Conservation (phyloP, 2,113 vertebrate genomes). For the Laterallus jamaicensis region DNA sequence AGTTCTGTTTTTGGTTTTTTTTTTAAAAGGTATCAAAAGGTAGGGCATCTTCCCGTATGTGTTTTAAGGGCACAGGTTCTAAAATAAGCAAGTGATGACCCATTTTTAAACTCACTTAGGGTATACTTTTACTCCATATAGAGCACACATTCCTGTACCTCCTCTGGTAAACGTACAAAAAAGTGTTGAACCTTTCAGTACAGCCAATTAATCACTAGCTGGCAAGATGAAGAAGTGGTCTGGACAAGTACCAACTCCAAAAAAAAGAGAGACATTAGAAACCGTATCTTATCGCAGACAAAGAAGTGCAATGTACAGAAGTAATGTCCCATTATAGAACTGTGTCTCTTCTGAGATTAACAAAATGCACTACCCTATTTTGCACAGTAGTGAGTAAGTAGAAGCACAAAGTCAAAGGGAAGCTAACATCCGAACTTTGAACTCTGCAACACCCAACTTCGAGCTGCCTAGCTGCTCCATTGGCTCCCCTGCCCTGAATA, state of each 20-base stretch:
- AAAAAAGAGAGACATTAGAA: conserved; percentile 1
- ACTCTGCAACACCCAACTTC: background rate
- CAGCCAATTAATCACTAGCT: conserved; percentile 65
- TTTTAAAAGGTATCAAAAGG: background rate
- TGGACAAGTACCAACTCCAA: conserved; percentile 43
- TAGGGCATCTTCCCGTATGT: conserved; percentile 1
- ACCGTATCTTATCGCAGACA: conserved; percentile 46
- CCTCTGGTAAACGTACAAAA: conserved; percentile 45
- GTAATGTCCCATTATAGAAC: conserved; percentile 51
- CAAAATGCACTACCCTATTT: background rate
- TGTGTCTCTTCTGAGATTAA: conserved; percentile 23
- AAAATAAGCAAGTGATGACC: conserved; percentile 33
- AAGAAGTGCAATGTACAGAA: conserved; percentile 54
- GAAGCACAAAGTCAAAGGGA: background rate
- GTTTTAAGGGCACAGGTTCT: conserved; percentile 4
- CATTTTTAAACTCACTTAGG: conserved; percentile 54
- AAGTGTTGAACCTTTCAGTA: conserved; percentile 64
- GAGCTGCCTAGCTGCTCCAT: background rate
- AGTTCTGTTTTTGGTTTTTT: background rate
- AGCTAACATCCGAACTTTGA: background rate
- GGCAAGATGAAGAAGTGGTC: conserved; percentile 64
- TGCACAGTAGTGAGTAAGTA: background rate
- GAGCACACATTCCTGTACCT: conserved; percentile 35
- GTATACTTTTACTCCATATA: conserved; percentile 8
- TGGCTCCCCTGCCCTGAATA: background rate